phyloP scores from a whole-genome alignment of 2,888 invertebrate species.

The Parthenolecanium corni region DNA sequence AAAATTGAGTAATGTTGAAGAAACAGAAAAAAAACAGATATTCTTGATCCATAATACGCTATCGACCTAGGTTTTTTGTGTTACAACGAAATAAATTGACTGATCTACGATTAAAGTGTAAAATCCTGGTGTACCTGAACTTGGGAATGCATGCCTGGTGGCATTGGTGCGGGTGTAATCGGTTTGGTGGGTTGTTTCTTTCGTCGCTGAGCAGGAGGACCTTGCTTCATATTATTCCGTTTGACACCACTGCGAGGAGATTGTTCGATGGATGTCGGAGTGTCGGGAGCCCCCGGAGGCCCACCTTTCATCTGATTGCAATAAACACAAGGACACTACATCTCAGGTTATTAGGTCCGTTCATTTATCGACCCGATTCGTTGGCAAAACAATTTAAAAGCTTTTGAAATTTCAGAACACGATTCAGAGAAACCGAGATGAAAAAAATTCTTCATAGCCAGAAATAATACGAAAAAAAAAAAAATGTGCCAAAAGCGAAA shows the following conservation, averaged over 20 bases:
- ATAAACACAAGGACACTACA: slow-evolving; percentile 39
- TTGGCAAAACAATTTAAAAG: background rate
- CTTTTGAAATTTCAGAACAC: background rate
- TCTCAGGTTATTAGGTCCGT: slow-evolving; percentile 35
- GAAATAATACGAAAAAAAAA: no score
- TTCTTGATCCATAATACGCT: no score
- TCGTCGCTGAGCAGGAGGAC: slow-evolving; percentile 38
- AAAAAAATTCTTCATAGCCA: background rate
- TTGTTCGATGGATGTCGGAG: slow-evolving; percentile 50
- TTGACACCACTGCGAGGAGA: slow-evolving; percentile 47
- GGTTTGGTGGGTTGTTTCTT: slow-evolving; percentile 37
- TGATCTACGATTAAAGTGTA: slow-evolving; percentile 3
- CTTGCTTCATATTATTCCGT: slow-evolving; percentile 34
- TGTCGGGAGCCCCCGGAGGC: slow-evolving; percentile 46
- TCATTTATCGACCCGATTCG: slow-evolving; percentile 29
- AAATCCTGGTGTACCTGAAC: slow-evolving; percentile 31
- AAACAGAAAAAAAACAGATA: no score
- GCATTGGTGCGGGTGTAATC: slow-evolving; percentile 31
- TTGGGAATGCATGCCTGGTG: slow-evolving; percentile 34
- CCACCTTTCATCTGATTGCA: slow-evolving; percentile 46
- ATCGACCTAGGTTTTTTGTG: no score
- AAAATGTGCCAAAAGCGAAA: no score
- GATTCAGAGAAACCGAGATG: background rate
- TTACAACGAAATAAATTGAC: no score
- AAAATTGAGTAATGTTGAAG: no score